phyloP scores from a whole-genome alignment of 2,797 vertebrate species.

The Catamblyrhynchus diadema region DNA sequence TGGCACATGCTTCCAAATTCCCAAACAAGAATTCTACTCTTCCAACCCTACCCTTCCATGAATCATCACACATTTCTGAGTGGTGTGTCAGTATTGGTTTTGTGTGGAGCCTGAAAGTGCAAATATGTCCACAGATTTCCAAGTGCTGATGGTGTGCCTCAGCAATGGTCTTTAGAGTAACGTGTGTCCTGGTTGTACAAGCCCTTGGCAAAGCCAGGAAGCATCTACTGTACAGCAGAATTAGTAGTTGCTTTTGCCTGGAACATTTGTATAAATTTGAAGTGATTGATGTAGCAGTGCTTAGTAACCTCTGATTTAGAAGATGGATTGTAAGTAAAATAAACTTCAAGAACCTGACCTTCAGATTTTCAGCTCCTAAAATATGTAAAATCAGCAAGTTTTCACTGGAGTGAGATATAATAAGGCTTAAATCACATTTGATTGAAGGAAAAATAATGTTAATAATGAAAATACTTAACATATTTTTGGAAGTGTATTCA shows the following conservation, averaged over 20 bases:
- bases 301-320: not conserved
- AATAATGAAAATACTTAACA: not conserved
- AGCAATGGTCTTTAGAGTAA: not conserved
- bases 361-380: not conserved
- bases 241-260: not conserved
- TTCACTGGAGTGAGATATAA: not conserved
- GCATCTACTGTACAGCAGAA: not conserved
- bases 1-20: not conserved
- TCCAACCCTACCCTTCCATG: not conserved
- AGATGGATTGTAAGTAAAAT: not conserved
- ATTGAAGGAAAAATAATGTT: not conserved
- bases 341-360: not conserved
- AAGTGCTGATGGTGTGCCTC: not conserved
- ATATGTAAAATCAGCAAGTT: not conserved
- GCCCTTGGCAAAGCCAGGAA: not conserved
- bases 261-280: not conserved
- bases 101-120: not conserved
- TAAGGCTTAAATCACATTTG: not conserved
- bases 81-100: not conserved
- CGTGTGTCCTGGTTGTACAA: rapidly evolving
- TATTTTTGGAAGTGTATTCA: not conserved
- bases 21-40: not conserved
- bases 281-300: not conserved
- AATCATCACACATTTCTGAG: not conserved
- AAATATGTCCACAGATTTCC: not conserved